Conservation (phyloP, 2,113 vertebrate genomes). For the Chlorodrepanis virens region DNA sequence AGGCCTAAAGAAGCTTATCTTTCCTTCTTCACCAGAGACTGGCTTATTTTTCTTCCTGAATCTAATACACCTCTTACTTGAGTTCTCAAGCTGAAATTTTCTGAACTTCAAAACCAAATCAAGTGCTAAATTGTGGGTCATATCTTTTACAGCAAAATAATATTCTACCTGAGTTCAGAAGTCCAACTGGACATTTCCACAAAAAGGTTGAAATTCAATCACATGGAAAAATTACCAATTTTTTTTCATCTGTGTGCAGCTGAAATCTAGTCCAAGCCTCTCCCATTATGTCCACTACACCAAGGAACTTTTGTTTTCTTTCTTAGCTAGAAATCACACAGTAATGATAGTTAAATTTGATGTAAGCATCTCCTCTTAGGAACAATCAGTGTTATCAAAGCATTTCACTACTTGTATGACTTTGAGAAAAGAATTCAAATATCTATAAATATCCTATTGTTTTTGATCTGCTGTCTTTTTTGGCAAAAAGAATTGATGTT, state of each 20-base stretch:
- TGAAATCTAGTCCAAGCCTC: background rate
- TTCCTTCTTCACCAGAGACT: background rate
- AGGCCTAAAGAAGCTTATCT: background rate
- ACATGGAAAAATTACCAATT: background rate
- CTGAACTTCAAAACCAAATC: background rate
- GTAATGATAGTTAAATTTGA: constrained; percentile 1
- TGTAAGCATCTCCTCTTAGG: constrained; percentile 17
- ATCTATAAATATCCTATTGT: constrained; percentile 4
- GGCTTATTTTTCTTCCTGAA: background rate
- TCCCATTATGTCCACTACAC: constrained; percentile 19
- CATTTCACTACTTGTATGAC: background rate
- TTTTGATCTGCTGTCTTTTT: background rate
- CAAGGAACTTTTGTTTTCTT: constrained; percentile 40
- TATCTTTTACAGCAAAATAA: background rate
- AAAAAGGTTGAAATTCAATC: background rate
- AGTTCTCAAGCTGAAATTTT: background rate
- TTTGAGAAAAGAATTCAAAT: background rate
- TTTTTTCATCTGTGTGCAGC: constrained; percentile 12
- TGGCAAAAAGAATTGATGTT: background rate
- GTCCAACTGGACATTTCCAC: background rate
- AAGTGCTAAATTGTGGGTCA: background rate
- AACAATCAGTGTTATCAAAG: constrained; percentile 30
- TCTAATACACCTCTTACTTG: background rate
- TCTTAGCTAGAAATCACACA: constrained; percentile 56
- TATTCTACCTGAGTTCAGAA: background rate